Base-by-base conservation (phyloP, 2,888 invertebrate genomes). In the Megaustenia siamemsis region DNA sequence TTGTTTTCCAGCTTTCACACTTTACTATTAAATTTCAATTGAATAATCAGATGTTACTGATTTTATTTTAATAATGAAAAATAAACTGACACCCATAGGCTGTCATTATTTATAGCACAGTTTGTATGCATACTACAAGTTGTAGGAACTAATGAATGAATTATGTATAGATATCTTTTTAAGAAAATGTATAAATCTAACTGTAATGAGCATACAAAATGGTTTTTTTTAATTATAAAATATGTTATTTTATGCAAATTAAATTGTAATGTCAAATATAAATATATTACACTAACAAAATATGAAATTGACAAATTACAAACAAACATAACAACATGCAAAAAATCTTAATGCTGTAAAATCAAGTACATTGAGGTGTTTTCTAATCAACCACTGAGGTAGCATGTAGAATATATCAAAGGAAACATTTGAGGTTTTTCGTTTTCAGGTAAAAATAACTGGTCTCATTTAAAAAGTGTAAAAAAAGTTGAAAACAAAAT, bases 311-410 rank as follows among this genome's bases (percentile, higher is more conserved):
- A 32, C 60, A n/a, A 4, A 38, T 66, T 32, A 6, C 32, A 73
- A 73, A 38, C 38, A 56, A 24, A 56, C 77, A 77, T 40, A 40
- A 77, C n/a, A 78, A 56, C 76, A 49, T 28, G 49, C 35, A 32
- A 73, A 63, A 75, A n/a, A 63, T n/a, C 43, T 45, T 43, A 78
- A 78, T 78, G 78, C 78, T 78, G 78, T 43, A 78, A 63, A 78
- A n/a, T 43, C 77, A 56, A 77, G 77, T 60, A 60, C 66, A 45
- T 4, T 40, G 43, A 78, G 78, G 66, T 78, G 28, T 77, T 45
- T 73, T 38, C 56, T 66, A 78, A 28, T 66, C 28, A 77, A 63
- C 38, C 43, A 78, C 21, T 78, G 78, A 78, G 78, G 78, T 78
- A 78, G 78, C 21, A 32, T 43, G 45, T 63, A 43, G 78, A 78